Percentiles rank a stretch among this genome's conserved stretches.
Conservation (phyloP, 1,140 invertebrate species). For the Oncopodura yosiiana region DNA sequence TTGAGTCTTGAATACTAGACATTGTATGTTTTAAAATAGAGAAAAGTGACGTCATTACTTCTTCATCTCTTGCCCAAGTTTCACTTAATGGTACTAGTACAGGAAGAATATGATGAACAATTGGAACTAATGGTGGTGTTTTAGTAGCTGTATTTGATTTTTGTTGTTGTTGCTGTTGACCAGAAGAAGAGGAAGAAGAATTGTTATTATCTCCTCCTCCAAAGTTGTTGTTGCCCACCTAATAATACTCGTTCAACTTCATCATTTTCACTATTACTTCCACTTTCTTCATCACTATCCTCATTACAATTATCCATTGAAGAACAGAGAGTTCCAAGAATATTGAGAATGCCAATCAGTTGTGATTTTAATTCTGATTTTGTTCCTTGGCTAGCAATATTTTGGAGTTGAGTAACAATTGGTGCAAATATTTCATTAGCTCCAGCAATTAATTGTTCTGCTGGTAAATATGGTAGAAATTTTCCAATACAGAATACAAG, state of each 20-base stretch:
- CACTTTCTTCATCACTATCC: constrained; percentile 23
- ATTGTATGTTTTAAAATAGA: constrained; percentile 32
- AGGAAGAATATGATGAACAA: constrained; percentile 33
- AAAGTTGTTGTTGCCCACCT: constrained; percentile 24
- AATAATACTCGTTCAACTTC: constrained; percentile 10
- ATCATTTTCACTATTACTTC: constrained; percentile 16
- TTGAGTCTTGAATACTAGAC: constrained; percentile 26
- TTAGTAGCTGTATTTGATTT: neutral
- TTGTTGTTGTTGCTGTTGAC: neutral
- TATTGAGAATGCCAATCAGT: constrained; percentile 23
- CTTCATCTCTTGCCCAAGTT: constrained; percentile 32
- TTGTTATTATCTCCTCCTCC: neutral
- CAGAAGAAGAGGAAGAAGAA: neutral
- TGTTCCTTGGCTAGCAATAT: constrained; percentile 20
- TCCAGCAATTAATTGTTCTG: constrained; percentile 28
- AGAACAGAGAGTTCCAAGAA: constrained; percentile 29
- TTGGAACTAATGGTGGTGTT: constrained; percentile 30
- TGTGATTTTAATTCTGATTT: constrained; percentile 24
- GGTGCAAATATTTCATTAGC: constrained; percentile 34
- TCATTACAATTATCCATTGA: constrained; percentile 20
- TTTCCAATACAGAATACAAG: constrained; percentile 30
- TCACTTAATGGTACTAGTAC: constrained; percentile 27
- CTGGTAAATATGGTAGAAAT: constrained; percentile 31
- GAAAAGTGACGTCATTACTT: constrained; percentile 30
- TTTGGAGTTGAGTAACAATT: constrained; percentile 26